Conservation (phyloP, 1,140 invertebrate genomes). For the Listronotus oregonensis region DNA sequence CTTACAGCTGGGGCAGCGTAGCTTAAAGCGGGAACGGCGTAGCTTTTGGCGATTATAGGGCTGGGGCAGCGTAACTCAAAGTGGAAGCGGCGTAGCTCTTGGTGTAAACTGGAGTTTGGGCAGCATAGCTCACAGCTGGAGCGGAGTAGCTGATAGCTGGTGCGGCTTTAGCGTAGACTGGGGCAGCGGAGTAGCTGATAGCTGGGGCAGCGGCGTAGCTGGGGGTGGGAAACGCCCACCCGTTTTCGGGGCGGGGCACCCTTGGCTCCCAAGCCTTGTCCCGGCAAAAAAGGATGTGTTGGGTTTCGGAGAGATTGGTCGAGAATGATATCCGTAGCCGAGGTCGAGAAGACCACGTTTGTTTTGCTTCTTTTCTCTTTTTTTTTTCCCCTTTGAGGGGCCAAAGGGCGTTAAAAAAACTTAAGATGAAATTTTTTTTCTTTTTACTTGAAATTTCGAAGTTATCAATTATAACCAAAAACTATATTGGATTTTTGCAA, state of each 20-base stretch:
- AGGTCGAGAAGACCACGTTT: conserved; percentile 20
- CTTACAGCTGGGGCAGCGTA: conserved; percentile 10
- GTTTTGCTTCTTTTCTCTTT: conserved; percentile 20
- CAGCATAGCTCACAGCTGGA: conserved; percentile 19
- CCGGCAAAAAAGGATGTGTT: background rate
- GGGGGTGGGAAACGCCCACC: background rate
- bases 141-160: conserved; percentile 19
- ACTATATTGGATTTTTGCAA: too few species aligned
- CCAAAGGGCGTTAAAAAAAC: conserved; percentile 22
- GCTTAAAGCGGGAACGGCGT: conserved; percentile 12
- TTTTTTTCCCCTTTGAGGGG: background rate
- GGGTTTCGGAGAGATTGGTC: conserved; percentile 7
- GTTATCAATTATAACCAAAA: too few species aligned
- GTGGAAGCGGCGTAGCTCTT: conserved; percentile 13
- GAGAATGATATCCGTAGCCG: conserved; percentile 11
- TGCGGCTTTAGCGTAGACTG: conserved; percentile 15
- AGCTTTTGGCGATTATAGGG: too few species aligned
- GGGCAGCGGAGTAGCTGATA: conserved; percentile 6
- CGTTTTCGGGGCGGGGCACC: background rate
- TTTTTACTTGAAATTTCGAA: too few species aligned
- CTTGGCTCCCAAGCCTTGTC: background rate
- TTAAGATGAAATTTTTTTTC: too few species aligned
- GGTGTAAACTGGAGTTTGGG: background rate
- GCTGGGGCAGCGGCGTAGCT: conserved; percentile 15
- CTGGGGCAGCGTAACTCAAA: conserved; percentile 1